A percentile compares a stretch with the other conserved stretches of the same genome.
Evolutionary conservation across 2,113 vertebrate genomes (phyloP).

Genomic region (Podarcis raffonei): DNA sequence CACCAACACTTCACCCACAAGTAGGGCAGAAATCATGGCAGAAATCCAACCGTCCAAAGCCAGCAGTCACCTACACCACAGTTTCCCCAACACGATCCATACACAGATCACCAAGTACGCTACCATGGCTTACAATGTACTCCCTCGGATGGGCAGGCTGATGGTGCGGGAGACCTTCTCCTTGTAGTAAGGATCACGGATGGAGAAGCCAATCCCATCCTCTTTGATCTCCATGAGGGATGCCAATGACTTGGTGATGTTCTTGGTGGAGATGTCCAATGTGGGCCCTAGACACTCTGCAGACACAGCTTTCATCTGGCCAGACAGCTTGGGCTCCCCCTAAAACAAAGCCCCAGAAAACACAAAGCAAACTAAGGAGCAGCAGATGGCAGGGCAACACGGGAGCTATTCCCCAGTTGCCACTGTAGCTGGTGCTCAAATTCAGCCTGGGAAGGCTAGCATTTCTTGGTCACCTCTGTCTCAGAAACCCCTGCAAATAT

Average conservation of each 20-base stretch:
- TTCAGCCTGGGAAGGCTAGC: neutral
- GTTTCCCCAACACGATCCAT: neutral
- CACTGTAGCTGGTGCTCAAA: neutral
- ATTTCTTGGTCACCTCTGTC: neutral
- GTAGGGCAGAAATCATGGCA: neutral
- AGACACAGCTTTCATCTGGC: conserved; percentile 93
- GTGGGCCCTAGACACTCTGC: conserved; percentile 91
- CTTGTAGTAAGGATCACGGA: conserved; percentile 82
- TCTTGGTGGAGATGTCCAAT: conserved; percentile 84
- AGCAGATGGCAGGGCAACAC: neutral
- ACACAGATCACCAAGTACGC: neutral
- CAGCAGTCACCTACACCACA: neutral
- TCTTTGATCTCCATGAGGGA: conserved; percentile 96
- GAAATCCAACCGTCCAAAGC: neutral
- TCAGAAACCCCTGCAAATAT: neutral
- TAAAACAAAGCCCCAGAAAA: conserved; percentile 54
- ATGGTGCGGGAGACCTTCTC: conserved; percentile 89
- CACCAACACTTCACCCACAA: neutral
- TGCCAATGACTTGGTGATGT: conserved; percentile 95
- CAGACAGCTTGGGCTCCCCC: conserved; percentile 91
- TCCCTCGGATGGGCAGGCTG: conserved; percentile 91
- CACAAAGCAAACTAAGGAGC: neutral
- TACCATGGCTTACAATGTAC: conserved; percentile 88
- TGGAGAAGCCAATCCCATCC: conserved; percentile 81
- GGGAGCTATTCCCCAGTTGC: neutral